phyloP scores from a whole-genome alignment of 2,113 vertebrate genomes.

The Rhombomys opimus region DNA sequence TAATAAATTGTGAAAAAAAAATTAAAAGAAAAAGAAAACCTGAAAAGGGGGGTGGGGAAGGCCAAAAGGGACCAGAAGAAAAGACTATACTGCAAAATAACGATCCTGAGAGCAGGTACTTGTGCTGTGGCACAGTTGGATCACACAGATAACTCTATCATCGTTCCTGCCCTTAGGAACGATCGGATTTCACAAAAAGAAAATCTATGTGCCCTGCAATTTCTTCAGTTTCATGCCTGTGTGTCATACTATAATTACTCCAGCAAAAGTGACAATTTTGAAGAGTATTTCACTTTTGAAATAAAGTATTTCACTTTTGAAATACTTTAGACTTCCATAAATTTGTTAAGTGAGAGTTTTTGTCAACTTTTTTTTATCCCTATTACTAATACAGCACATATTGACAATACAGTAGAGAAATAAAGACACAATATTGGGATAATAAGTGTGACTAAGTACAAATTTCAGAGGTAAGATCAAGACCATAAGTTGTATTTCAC shows the following conservation, averaged over 20 bases:
- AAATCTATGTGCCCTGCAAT: background rate
- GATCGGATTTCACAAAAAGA: slow-evolving; percentile 54
- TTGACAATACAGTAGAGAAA: background rate
- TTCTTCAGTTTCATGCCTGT: slow-evolving; percentile 60
- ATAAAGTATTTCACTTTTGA: background rate
- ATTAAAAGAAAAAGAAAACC: background rate
- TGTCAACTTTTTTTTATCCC: background rate
- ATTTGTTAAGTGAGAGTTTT: background rate
- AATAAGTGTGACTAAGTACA: background rate
- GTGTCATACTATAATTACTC: slow-evolving; percentile 54
- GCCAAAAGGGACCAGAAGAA: background rate
- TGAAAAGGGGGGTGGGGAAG: background rate
- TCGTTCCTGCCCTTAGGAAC: background rate
- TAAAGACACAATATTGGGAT: background rate
- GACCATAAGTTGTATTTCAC: background rate
- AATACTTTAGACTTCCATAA: background rate
- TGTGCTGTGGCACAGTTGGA: background rate
- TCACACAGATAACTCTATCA: background rate
- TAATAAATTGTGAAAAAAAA: background rate
- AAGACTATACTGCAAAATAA: background rate
- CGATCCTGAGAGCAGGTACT: background rate
- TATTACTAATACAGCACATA: background rate
- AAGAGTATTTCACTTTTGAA: background rate
- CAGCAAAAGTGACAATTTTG: slow-evolving; percentile 45
- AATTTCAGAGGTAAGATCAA: background rate